Evolutionary conservation across 2,888 invertebrate genomes (phyloP).

Genomic region (Dyspetes luteomarginatus): DNA sequence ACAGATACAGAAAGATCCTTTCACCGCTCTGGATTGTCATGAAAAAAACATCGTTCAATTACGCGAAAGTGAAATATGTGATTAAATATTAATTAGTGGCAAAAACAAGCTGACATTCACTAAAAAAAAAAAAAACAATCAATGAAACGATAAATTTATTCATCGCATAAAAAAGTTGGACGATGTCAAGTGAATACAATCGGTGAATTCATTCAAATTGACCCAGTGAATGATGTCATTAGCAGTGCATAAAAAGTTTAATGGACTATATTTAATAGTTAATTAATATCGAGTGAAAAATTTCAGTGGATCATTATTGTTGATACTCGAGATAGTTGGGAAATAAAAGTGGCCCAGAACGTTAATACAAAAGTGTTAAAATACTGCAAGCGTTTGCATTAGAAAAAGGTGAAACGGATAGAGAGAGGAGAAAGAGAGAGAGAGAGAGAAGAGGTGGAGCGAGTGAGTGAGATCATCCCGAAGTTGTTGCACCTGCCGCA

Average conservation of each 20-base stretch:
- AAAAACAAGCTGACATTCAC: conserved; percentile 10
- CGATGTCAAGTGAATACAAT: neutral
- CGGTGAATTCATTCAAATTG: neutral
- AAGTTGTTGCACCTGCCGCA: conserved; percentile 82
- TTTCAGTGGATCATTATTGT: neutral
- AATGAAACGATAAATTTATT: neutral
- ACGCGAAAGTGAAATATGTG: conserved; percentile 44
- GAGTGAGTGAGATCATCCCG: conserved; percentile 57
- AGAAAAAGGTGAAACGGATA: neutral
- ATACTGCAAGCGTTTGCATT: neutral
- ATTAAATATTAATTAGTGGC: neutral
- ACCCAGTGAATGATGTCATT: neutral
- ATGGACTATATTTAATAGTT: neutral
- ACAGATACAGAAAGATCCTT: conserved; percentile 9
- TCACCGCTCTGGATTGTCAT: conserved; percentile 1
- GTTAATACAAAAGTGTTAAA: neutral
- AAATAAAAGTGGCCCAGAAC: too few relatives aligned
- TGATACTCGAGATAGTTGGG: neutral
- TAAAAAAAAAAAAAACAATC: neutral
- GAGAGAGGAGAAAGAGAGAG: neutral
- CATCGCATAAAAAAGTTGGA: neutral
- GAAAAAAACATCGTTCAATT: conserved; percentile 2
- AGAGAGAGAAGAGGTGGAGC: conserved; percentile 16
- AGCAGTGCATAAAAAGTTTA: neutral
- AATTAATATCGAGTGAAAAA: conserved; percentile 8